Base-by-base conservation (phyloP, 2,113 vertebrate species). In the Archocentrus centrarchus region DNA sequence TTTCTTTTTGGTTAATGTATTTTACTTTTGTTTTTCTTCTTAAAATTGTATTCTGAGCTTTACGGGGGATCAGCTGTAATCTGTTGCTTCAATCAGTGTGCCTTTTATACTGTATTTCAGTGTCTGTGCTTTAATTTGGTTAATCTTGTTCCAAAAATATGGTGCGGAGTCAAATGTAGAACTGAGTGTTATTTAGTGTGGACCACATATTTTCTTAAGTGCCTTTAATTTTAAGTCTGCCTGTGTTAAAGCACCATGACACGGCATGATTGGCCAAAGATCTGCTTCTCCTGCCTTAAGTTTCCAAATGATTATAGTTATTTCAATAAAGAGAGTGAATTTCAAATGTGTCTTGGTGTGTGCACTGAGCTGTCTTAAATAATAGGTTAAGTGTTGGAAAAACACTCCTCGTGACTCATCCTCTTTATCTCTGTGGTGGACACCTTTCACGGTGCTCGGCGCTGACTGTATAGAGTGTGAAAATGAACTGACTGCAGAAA, bases 261-360 rank as follows among this genome's bases (percentile, higher is more conserved):
- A 83, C 63, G 14, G 64, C 87, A 79, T 80, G 79, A 63, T 79
- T 88, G 24, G 87, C 85, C 82, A 91, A 88, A 84, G 73, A 76
- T 85, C 59, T 87, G 78, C 81, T 78, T 93, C 55, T 79, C 39
- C 61, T 90, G 87, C 86, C 80, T 89, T 89, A 61, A 61, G 75
- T 86, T 83, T 87, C 37, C 64, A 79, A 89, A 89, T 85, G n/a
- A 91, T 88, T 83, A 63, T 90, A 70, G 73, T 82, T 87, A 90
- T 77, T 91, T 85, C 86, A 94, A 95, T 95, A 95, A 95, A 94
- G 55, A 83, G 64, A 86, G 47, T 61, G 7, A 87, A 89, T 81
- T 50, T 63, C 3, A 30, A 53, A 30, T 53, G 13, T 3, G 5
- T 2, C 2, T 62, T 37, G 17, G 61, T 58, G 50, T 62, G 18